phyloP scores from a whole-genome alignment of 1,140 invertebrate species.

The Drosophila arizonae region DNA sequence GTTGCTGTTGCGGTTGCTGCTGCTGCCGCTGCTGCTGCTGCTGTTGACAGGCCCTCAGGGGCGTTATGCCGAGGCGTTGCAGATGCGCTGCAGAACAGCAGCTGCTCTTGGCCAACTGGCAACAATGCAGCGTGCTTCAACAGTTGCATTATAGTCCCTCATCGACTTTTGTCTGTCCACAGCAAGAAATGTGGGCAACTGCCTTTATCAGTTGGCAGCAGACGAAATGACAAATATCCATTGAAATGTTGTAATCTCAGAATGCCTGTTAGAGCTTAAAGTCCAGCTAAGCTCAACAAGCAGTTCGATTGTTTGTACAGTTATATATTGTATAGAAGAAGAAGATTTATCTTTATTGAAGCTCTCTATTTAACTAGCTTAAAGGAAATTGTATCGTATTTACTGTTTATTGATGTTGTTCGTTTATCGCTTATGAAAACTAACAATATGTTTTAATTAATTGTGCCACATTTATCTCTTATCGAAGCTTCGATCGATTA shows the following conservation, averaged over 20 bases:
- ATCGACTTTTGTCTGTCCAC: neutral
- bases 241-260: neutral
- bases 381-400: too few relatives aligned
- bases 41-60: slow-evolving; percentile 40
- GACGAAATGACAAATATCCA: slow-evolving; percentile 4
- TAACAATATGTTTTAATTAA: too few relatives aligned
- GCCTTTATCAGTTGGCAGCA: neutral
- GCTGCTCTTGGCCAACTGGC: neutral
- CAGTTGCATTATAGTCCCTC: slow-evolving; percentile 15
- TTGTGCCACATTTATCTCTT: too few relatives aligned
- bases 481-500: too few relatives aligned
- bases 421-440: too few relatives aligned
- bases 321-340: too few relatives aligned
- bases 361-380: too few relatives aligned
- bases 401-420: too few relatives aligned
- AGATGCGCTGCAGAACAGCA: slow-evolving; percentile 26
- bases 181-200: neutral
- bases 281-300: too few relatives aligned
- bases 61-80: slow-evolving; percentile 52
- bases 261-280: neutral
- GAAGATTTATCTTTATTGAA: too few relatives aligned
- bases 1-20: slow-evolving; percentile 45
- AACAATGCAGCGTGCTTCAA: neutral
- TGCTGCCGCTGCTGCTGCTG: slow-evolving; percentile 35
- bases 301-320: too few relatives aligned